A percentile compares a stretch with the other conserved stretches of the same genome.
These are phyloP conservation scores for Eumeta japonica DNA, from an alignment of 1,140 invertebrate species.

Conservation along the genomic window DNA sequence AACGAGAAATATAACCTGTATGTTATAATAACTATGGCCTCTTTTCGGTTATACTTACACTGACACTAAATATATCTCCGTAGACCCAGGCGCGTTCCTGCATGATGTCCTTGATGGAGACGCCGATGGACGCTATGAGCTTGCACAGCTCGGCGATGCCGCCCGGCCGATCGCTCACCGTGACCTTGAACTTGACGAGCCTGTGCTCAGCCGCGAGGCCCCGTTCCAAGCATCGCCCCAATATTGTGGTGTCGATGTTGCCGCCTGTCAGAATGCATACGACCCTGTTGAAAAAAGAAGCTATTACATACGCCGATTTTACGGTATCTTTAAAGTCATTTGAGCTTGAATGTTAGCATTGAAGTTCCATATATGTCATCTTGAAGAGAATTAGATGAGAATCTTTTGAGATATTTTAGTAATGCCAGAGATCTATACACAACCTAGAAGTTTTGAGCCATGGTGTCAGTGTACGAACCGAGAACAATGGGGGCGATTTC, in stretches of 20 bases:
- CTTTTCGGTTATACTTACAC: too few species aligned
- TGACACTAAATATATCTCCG: conserved; percentile 82
- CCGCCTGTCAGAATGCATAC: conserved; percentile 83
- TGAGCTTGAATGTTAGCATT: too few species aligned
- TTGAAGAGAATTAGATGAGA: too few species aligned
- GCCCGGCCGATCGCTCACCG: conserved; percentile 80
- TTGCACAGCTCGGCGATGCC: conserved; percentile 85
- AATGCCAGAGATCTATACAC: too few species aligned
- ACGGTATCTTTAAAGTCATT: too few species aligned
- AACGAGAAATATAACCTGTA: too few species aligned
- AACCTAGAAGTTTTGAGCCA: too few species aligned
- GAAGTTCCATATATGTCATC: too few species aligned
- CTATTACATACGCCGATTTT: conserved; percentile 2
- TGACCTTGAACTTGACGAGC: conserved; percentile 79
- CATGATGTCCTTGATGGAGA: conserved; percentile 91
- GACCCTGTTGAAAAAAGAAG: conserved; percentile 60
- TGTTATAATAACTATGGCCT: too few species aligned
- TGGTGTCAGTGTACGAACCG: too few species aligned
- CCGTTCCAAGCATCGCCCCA: conserved; percentile 83
- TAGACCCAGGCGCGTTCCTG: conserved; percentile 91
- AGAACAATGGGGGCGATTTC: too few species aligned
- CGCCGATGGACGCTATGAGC: conserved; percentile 72
- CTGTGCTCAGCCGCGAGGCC: conserved; percentile 84
- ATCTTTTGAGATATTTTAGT: too few species aligned
- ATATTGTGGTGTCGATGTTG: conserved; percentile 88